Evolutionary conservation across 2,888 invertebrate species (phyloP), one percentile per base, ranked within the genome.

Genomic region (Lamproptera curius): DNA sequence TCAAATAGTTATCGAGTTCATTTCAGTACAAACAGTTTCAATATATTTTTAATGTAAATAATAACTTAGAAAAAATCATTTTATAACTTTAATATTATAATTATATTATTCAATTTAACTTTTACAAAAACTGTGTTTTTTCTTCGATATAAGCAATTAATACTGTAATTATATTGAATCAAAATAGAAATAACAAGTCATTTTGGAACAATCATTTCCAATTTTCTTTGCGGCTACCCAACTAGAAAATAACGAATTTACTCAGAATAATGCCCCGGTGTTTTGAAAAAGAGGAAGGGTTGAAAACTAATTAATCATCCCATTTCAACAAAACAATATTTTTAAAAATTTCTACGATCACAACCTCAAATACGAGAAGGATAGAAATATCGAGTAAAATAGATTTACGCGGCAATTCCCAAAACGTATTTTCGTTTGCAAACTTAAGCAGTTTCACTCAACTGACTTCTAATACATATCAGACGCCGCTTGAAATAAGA

Each of bases 211-310:
- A 35, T 15, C 9, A 16, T 35, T 15, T 28, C 9, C 78, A 72
- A 74, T 72, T 76, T 76, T 74, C 75, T 81, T 78, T 74, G 73
- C 70, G 75, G 76, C 72, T 81, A 82, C 77, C 78, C 83, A 77
- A 74, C 78, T 73, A 84, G 84, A 87, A 87, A 87, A 87, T 86
- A 82, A 74, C 82, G 86, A 85, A 86, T 83, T 84, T 85, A 70
- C 82, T 86, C 82, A 83, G 76, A 81, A 80, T 82, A 80, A 83
- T 78, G 80, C 81, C 76, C 74, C 83, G 73, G 74, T 85, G 78
- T 87, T 87, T 85, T 83, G 79, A 85, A 84, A 84, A 23, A 28
- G n/a, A 10, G n/a, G 28, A 10, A 84, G 85, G 84, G 83, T 77
- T 80, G 70, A 68, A 70, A 75, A 83, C 83, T 81, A 83, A 87